phyloP scores from a whole-genome alignment of 2,113 vertebrate genomes.

The Oenanthe melanoleuca region DNA sequence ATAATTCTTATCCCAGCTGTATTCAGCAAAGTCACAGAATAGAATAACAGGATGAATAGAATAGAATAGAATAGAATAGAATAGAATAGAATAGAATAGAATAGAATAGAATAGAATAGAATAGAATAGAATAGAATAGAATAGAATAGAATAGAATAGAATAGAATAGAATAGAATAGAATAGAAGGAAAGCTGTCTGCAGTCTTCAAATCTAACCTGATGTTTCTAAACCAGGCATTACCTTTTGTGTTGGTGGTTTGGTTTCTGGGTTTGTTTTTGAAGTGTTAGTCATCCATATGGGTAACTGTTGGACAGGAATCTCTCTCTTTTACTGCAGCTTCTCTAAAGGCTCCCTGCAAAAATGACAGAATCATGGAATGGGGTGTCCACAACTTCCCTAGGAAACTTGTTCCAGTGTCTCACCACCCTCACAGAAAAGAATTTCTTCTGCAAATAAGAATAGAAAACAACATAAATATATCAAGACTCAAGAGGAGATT shows the following conservation, averaged over 20 bases:
- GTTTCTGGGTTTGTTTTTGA: not conserved
- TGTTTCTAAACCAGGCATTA: not conserved
- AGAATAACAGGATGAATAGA: not conserved
- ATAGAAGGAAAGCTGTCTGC: not conserved
- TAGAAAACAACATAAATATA: not conserved
- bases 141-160: too few species aligned
- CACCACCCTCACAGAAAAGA: not conserved
- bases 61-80: too few species aligned
- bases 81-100: too few species aligned
- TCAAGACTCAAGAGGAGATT: not conserved
- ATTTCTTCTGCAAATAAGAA: not conserved
- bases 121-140: too few species aligned
- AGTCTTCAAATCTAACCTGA: not conserved
- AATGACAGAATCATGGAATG: not conserved
- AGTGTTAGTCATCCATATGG: not conserved
- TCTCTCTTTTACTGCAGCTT: not conserved
- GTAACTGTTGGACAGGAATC: not conserved
- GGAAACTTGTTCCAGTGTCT: not conserved
- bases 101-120: too few species aligned
- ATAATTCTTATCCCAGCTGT: not conserved
- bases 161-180: too few species aligned
- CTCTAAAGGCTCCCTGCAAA: not conserved
- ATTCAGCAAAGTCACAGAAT: not conserved
- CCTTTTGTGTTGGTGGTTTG: not conserved
- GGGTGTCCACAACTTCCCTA: not conserved